Base-by-base conservation (phyloP, 1,140 invertebrate species). In the Drosophila kurseongensis region DNA sequence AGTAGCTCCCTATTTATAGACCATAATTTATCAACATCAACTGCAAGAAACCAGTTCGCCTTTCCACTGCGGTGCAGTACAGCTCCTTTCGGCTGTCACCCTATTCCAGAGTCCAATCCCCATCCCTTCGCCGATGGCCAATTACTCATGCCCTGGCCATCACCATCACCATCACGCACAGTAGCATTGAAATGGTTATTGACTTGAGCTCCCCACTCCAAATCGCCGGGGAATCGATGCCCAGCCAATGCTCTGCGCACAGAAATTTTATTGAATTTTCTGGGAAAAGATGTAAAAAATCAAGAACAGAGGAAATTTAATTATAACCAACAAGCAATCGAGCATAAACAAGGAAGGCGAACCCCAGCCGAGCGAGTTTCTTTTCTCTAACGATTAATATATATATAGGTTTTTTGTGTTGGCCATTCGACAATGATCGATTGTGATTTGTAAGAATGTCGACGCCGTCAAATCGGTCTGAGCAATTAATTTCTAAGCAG, bases 391-490 rank as follows among this genome's bases (percentile, higher is more conserved):
- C 59, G 78, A 79, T 79, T 80, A 48, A 74, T 59, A 59, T 75
- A 52, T 59, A 48, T 16, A 10, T 51, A n/a, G 42, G 38, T 56
- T 62, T 62, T 61, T 50, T 67, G 7, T 48, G 27, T 55, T 50
- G 55, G 45, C 58, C 35, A 41, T 45, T 76, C 67, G 83, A 79
- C 83, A 86, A 86, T 86, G 83, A 86, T 86, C 83, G 83, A 86
- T 86, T 88, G 83, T 86, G 79, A 85, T 85, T 85, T 78, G 62
- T 85, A 77, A 69, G 77, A 85, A 85, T 75, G 77, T 75, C 58
- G 75, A 75, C 65, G 56, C 51, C 60, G 38, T 55, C 47, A 40
- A 68, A 50, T 67, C 65, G 60, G 50, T 62, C 58, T 52, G 42
- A 79, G 54, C 75, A 63, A 83, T 71, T 71, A 76, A 80, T 76